Evolutionary conservation across 2,113 vertebrate genomes (phyloP).

Genomic region (Mirounga angustirostris): DNA sequence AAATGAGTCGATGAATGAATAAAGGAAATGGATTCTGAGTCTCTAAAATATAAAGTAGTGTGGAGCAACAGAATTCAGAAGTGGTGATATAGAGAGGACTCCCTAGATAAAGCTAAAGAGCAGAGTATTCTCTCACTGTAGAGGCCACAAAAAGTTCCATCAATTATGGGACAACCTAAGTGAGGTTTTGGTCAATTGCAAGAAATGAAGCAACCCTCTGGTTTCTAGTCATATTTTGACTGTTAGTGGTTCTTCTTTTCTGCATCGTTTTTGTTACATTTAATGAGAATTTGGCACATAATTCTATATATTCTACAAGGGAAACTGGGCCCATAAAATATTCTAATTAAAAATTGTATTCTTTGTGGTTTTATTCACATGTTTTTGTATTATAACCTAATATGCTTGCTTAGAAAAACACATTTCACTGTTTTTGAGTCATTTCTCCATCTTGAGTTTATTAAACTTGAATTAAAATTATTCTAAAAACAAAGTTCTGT

Average conservation of each 20-base stretch:
- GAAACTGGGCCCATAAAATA: conserved; percentile 64
- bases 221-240: conserved; percentile 34
- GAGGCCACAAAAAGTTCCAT: neutral
- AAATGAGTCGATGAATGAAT: neutral
- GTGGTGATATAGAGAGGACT: neutral
- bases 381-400: conserved; percentile 78
- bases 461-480: conserved; percentile 85
- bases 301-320: conserved; percentile 65
- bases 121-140: neutral
- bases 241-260: neutral
- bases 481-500: conserved; percentile 78
- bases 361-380: conserved; percentile 71
- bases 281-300: conserved; percentile 58
- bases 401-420: conserved; percentile 79
- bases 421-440: conserved; percentile 84
- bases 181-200: neutral
- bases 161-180: neutral
- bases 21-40: neutral
- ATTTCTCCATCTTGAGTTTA: conserved; percentile 84
- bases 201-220: neutral
- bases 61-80: neutral
- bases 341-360: conserved; percentile 77
- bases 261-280: conserved; percentile 54
- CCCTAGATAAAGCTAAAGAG: neutral
- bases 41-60: neutral